Percentiles rank a stretch among this genome's conserved stretches.
Conservation (phyloP, 2,113 vertebrate genomes). For the Limanda limanda region DNA sequence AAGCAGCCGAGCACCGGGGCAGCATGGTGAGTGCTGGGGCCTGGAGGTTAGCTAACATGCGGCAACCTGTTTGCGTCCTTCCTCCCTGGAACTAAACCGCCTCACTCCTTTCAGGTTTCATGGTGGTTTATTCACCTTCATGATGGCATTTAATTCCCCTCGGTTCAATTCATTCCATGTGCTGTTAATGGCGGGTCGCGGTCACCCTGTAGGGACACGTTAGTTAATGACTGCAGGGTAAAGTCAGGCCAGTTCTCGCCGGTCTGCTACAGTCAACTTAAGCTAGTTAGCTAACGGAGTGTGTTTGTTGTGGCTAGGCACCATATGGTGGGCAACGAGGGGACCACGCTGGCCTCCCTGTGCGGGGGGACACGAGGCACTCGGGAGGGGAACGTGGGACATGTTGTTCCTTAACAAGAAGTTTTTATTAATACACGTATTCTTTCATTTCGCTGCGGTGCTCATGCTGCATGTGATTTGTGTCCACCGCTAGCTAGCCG, state of each 20-base stretch:
- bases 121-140: not conserved
- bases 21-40: slow-evolving; percentile 79
- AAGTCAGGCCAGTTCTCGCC: slow-evolving; percentile 39
- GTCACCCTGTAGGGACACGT: not conserved
- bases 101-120: too few species aligned
- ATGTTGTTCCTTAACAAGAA: not conserved
- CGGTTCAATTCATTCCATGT: not conserved
- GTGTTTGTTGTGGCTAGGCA: slow-evolving; percentile 14
- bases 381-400: not conserved
- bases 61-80: slow-evolving; percentile 71
- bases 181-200: not conserved
- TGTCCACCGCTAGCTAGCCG: slow-evolving; percentile 47
- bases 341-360: not conserved
- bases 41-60: slow-evolving; percentile 61
- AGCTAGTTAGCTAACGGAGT: slow-evolving; percentile 59
- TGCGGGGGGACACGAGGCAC: not conserved
- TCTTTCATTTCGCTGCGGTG: not conserved
- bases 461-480: slow-evolving; percentile 44
- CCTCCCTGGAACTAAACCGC: not conserved
- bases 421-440: too few species aligned
- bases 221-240: slow-evolving; percentile 5
- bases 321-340: not conserved
- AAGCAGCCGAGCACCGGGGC: slow-evolving; percentile 33
- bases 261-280: slow-evolving; percentile 44
- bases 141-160: not conserved